Evolutionary conservation across 2,113 vertebrate genomes (phyloP), one percentile per base, ranked within the genome.

Genomic region (Dromaius novaehollandiae): DNA sequence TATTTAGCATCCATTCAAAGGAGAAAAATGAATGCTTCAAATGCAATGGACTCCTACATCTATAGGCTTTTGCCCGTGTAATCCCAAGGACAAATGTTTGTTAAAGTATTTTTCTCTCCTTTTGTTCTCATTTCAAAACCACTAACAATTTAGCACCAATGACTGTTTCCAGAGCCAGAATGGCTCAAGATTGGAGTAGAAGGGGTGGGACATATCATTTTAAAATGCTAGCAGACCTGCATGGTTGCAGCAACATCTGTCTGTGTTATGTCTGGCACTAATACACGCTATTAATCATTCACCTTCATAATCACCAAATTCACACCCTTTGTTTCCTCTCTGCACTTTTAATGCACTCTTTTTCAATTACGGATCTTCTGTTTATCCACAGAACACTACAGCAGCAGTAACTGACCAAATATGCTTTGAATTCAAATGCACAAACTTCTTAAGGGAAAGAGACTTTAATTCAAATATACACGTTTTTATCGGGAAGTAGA

Each of bases 291-390:
- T 93, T 86, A 83, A 95, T 86, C 63, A 68, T 89, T 83, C 82
- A 86, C 60, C 15, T 91, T 93, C 55, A 64, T 78, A 86, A 95
- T 84, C 55, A 88, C 51, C 42, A 71, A 88, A 94, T 94, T 95
- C 73, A 65, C 22, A 2, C 73, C n/a, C 25, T 79, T 91, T 3
- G 0, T 76, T 90, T 90, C 83, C 48, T 89, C 32, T 90, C 55
- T 83, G 24, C 34, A 34, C 46, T 88, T 93, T 32, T 90, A 71
- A 89, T 53, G 69, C 56, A 42, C 7, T 68, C 9, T 92, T 91
- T 91, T 90, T 84, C 46, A 90, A 32, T 90, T 81, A 68, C 15
- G 7, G n/a, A n/a, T 83, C 71, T 91, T 78, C 51, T 93, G 50
- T 69, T 94, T 96, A 93, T 51, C 38, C 68, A 38, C 58, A 60